Evolutionary conservation across 2,888 invertebrate genomes (phyloP).

Genomic region (Ceriagrion tenellum): DNA sequence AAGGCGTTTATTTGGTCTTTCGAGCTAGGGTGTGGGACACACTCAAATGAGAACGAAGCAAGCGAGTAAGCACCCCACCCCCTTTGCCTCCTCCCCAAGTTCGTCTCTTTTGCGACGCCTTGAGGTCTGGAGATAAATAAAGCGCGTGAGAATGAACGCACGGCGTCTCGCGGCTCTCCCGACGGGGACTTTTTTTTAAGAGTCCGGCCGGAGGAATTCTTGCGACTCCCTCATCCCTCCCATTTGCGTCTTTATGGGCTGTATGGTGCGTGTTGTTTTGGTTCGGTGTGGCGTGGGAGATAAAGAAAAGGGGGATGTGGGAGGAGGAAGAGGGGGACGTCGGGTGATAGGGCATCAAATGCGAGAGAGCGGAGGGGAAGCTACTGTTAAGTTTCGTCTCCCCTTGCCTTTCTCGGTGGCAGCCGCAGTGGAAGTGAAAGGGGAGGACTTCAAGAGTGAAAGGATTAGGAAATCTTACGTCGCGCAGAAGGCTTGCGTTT

Average conservation of each 20-base stretch:
- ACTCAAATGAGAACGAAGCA: neutral
- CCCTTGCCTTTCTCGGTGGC: neutral
- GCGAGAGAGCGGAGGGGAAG: neutral
- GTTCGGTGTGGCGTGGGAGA: neutral
- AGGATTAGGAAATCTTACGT: neutral
- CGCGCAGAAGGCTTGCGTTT: neutral
- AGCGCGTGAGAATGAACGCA: slow-evolving; percentile 23
- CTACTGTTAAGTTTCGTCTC: neutral
- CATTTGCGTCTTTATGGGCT: neutral
- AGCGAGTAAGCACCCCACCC: neutral
- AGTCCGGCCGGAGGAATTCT: neutral
- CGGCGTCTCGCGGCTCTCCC: neutral
- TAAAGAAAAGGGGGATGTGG: neutral
- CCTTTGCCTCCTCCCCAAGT: neutral
- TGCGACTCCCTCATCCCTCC: neutral
- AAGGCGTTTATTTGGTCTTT: neutral
- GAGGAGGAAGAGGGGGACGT: neutral
- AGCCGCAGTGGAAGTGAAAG: neutral
- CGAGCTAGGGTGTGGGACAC: neutral
- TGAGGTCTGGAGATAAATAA: slow-evolving; percentile 47
- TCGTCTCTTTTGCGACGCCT: neutral
- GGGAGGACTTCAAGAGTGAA: neutral
- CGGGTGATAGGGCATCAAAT: neutral
- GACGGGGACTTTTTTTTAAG: neutral
- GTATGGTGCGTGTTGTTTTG: neutral